A percentile compares a stretch with the other conserved stretches of the same genome.
These are phyloP conservation scores for Camponotus floridanus DNA, from an alignment of 1,140 invertebrate species.

Conservation along the genomic window DNA sequence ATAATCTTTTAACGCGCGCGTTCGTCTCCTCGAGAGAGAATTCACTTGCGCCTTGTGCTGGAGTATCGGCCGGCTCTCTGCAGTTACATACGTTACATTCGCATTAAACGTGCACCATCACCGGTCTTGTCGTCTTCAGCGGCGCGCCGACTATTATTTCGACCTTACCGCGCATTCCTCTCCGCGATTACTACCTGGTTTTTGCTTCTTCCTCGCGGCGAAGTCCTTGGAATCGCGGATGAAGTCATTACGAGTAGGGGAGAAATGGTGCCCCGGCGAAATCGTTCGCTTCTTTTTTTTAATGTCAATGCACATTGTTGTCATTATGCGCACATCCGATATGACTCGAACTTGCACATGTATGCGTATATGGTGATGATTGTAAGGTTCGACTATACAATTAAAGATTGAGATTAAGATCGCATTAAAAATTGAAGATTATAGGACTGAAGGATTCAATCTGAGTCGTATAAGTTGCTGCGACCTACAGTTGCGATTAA, in stretches of 20 bases:
- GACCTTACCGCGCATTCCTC: constrained; percentile 71
- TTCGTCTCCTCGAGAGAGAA: background rate
- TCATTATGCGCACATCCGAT: background rate
- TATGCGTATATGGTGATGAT: background rate
- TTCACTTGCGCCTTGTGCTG: background rate
- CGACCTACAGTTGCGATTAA: background rate
- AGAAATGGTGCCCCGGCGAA: constrained; percentile 39
- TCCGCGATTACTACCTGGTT: constrained; percentile 70
- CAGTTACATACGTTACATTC: constrained; percentile 29
- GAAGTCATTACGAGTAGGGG: constrained; percentile 71
- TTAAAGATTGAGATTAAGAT: constrained; percentile 5
- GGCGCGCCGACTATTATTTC: constrained; percentile 67
- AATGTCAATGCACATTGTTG: background rate
- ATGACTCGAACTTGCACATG: background rate
- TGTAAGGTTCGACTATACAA: background rate
- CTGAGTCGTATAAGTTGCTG: no score
- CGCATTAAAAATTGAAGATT: background rate
- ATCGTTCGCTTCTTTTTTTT: constrained; percentile 50
- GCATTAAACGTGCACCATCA: constrained; percentile 33
- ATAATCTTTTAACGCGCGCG: constrained; percentile 61
- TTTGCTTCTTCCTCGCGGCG: constrained; percentile 69
- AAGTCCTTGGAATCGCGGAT: constrained; percentile 74
- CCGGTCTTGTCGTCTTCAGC: background rate
- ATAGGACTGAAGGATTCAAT: background rate
- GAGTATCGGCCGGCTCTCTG: background rate